A percentile compares a stretch with the other conserved stretches of the same genome.
phyloP scores from a whole-genome alignment of 2,113 vertebrate species.

The Macheiramphus alcinus region DNA sequence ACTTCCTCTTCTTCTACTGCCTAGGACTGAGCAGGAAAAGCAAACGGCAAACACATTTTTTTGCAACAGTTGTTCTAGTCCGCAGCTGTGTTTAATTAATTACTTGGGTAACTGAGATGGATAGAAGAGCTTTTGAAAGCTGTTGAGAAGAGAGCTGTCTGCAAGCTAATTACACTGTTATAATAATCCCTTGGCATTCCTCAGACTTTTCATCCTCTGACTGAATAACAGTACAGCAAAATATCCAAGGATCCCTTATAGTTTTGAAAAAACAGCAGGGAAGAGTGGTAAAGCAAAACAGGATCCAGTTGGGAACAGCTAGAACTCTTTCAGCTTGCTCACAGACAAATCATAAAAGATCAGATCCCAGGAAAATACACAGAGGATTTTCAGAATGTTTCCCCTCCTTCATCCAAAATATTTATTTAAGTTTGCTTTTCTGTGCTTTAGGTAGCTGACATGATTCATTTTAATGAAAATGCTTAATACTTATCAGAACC shows the following conservation, averaged over 20 bases:
- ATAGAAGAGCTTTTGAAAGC: constrained; percentile 39
- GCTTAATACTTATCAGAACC: not conserved
- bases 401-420: not conserved
- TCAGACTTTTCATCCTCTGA: not conserved
- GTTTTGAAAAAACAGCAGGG: not conserved
- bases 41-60: not conserved
- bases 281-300: not conserved
- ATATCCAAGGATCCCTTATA: not conserved
- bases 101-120: constrained; percentile 44
- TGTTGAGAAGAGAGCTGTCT: constrained; percentile 41
- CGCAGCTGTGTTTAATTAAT: constrained; percentile 64
- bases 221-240: not conserved
- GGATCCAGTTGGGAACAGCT: not conserved
- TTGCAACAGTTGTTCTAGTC: constrained; percentile 39
- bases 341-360: not conserved
- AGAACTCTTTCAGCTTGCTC: not conserved
- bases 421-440: not conserved
- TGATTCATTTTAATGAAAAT: not conserved
- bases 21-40: not conserved
- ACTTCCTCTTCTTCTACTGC: not conserved
- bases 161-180: constrained; percentile 45
- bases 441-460: not conserved
- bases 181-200: constrained; percentile 6
- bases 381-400: not conserved
- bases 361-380: not conserved